Evolutionary conservation across 2,888 invertebrate genomes (phyloP).

Genomic region (Drosophila kokeensis): DNA sequence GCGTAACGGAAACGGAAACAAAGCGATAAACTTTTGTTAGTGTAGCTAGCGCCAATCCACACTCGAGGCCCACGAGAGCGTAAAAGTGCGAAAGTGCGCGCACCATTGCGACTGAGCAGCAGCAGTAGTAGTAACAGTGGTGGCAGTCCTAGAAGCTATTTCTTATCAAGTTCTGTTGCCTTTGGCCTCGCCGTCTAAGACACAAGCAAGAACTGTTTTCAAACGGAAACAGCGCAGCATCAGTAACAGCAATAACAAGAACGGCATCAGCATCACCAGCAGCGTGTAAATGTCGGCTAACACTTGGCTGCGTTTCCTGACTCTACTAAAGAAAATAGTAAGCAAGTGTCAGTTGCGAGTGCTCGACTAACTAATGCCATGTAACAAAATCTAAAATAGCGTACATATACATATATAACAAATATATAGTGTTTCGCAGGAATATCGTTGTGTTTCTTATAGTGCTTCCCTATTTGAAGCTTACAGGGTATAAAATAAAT

Average conservation of each 20-base stretch:
- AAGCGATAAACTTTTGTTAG: conserved; percentile 79
- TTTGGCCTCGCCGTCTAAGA: conserved; percentile 31
- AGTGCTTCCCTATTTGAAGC: neutral
- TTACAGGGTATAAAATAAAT: conserved; percentile 15
- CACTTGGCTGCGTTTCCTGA: conserved; percentile 75
- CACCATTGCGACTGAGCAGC: conserved; percentile 35
- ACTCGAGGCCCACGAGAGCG: conserved; percentile 68
- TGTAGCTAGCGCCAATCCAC: conserved; percentile 63
- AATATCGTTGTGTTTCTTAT: neutral
- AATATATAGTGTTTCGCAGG: neutral
- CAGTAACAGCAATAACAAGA: conserved; percentile 12
- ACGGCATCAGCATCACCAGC: conserved; percentile 23
- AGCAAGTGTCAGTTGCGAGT: neutral
- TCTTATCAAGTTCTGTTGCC: conserved; percentile 39
- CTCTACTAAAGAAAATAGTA: conserved; percentile 24
- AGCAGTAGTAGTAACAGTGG: conserved; percentile 12
- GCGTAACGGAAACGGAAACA: conserved; percentile 78
- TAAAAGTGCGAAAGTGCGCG: conserved; percentile 72
- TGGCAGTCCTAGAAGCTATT: conserved; percentile 18
- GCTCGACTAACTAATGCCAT: neutral
- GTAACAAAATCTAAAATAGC: neutral
- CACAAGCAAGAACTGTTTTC: conserved; percentile 37
- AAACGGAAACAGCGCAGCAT: conserved; percentile 48
- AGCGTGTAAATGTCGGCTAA: conserved; percentile 77
- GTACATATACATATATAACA: neutral